Conservation (phyloP, 30 jellyfish, hydroid and myxozoan species). For the Chironex yamaguchii region DNA sequence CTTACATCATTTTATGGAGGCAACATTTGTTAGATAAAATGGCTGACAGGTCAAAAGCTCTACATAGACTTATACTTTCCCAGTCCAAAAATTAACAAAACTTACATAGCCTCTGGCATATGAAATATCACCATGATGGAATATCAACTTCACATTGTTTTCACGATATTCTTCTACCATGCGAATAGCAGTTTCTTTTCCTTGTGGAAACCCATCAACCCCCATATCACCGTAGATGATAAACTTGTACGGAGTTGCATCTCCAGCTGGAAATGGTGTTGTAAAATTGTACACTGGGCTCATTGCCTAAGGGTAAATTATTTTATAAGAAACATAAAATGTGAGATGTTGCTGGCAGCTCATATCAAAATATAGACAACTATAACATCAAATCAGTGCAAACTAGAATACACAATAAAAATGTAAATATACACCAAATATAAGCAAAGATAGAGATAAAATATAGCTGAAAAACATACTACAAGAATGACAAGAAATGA, state of each 20-base stretch:
- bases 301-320: too few relatives aligned
- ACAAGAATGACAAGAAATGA: too few relatives aligned
- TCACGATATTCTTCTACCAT: conserved; percentile 74
- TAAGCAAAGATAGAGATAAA: too few relatives aligned
- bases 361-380: too few relatives aligned
- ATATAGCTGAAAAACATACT: too few relatives aligned
- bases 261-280: conserved; percentile 86
- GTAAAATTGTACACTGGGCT: conserved; percentile 80
- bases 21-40: too few relatives aligned
- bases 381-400: too few relatives aligned
- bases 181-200: conserved; percentile 75
- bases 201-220: conserved; percentile 79
- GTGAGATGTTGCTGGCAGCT: neutral
- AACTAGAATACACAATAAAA: too few relatives aligned
- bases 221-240: conserved; percentile 92
- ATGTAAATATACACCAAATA: too few relatives aligned
- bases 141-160: conserved; percentile 52
- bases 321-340: neutral
- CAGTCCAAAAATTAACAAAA: neutral
- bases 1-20: too few relatives aligned
- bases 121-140: conserved; percentile 89
- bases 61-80: too few relatives aligned
- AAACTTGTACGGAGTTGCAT: conserved; percentile 76
- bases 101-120: conserved; percentile 88
- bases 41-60: too few relatives aligned